A percentile compares a stretch with the other conserved stretches of the same genome.
These are phyloP conservation scores for Anguilla japonica DNA, from an alignment of 2,113 vertebrate genomes.

Conservation along the genomic window DNA sequence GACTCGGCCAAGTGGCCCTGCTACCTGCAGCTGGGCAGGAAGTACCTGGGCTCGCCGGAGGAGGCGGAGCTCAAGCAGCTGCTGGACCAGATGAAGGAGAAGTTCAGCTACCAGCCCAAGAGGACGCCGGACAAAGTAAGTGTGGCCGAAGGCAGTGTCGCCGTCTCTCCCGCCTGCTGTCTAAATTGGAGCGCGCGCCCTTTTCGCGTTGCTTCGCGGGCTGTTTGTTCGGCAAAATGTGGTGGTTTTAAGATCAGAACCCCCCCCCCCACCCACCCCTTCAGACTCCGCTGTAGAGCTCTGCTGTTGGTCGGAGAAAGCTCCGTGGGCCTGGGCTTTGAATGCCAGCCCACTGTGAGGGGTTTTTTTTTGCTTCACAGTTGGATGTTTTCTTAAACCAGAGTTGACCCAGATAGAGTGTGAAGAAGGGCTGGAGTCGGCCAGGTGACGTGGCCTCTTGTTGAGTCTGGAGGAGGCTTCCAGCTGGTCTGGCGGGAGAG, in stretches of 20 bases:
- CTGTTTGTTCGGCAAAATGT: not conserved
- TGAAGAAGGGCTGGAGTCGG: conserved; percentile 26
- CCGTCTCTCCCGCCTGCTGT: not conserved
- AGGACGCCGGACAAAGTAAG: conserved; percentile 86
- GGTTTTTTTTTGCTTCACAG: conserved; percentile 19
- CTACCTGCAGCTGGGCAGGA: conserved; percentile 93
- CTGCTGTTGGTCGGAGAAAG: conserved; percentile 15
- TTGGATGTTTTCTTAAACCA: conserved; percentile 54
- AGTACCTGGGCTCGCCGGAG: conserved; percentile 82
- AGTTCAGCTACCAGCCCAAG: conserved; percentile 84
- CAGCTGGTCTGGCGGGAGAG: conserved; percentile 35
- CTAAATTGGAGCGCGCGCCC: not conserved
- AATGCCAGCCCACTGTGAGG: conserved; percentile 4
- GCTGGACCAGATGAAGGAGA: conserved; percentile 93
- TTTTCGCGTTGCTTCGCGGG: not conserved
- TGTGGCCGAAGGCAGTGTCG: conserved; percentile 25
- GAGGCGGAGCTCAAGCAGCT: conserved; percentile 83
- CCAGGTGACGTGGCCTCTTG: conserved; percentile 52
- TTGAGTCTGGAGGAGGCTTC: conserved; percentile 39
- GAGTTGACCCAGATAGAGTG: conserved; percentile 42
- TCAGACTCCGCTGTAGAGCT: not conserved
- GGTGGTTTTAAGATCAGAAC: not conserved
- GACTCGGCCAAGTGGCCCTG: conserved; percentile 97
- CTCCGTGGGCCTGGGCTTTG: conserved; percentile 2
- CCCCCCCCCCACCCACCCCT: no score